Conservation (phyloP, 2,888 invertebrate species). For the Antheraea yamamai region DNA sequence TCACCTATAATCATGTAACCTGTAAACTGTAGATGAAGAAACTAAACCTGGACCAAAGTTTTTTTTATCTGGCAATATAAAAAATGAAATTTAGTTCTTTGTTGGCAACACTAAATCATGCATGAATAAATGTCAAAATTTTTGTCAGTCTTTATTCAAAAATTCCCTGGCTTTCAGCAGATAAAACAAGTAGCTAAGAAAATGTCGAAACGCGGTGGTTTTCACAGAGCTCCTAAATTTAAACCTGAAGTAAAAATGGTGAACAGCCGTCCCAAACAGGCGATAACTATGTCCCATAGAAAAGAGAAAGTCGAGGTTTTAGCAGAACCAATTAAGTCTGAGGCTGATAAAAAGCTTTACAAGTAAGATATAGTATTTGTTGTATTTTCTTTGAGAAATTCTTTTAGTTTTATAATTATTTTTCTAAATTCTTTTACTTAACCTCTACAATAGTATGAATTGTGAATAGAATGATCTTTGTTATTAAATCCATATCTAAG, state of each 20-base stretch:
- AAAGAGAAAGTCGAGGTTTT: conserved; percentile 74
- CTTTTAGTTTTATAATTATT: neutral
- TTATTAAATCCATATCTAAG: neutral
- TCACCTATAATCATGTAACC: too few species aligned
- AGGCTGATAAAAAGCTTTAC: conserved; percentile 89
- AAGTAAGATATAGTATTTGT: conserved; percentile 75
- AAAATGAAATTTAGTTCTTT: neutral
- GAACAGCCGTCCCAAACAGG: conserved; percentile 46
- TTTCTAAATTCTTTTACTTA: neutral
- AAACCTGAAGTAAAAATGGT: conserved; percentile 66
- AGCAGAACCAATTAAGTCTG: conserved; percentile 86
- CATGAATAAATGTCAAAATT: conserved; percentile 74
- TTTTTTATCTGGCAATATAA: too few species aligned
- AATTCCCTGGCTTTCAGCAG: conserved; percentile 60
- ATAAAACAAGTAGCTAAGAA: conserved; percentile 44
- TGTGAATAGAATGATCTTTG: neutral
- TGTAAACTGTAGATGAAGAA: too few species aligned
- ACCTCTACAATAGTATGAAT: neutral
- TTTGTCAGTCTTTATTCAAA: conserved; percentile 71
- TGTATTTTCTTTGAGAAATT: conserved; percentile 20
- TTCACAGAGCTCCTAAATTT: conserved; percentile 66
- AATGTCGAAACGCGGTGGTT: conserved; percentile 72
- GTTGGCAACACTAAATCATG: conserved; percentile 45
- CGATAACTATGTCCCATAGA: conserved; percentile 45
- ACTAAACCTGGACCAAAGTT: too few species aligned